Conservation (phyloP, 2,888 invertebrate genomes). For the Drosophila ezoana region DNA sequence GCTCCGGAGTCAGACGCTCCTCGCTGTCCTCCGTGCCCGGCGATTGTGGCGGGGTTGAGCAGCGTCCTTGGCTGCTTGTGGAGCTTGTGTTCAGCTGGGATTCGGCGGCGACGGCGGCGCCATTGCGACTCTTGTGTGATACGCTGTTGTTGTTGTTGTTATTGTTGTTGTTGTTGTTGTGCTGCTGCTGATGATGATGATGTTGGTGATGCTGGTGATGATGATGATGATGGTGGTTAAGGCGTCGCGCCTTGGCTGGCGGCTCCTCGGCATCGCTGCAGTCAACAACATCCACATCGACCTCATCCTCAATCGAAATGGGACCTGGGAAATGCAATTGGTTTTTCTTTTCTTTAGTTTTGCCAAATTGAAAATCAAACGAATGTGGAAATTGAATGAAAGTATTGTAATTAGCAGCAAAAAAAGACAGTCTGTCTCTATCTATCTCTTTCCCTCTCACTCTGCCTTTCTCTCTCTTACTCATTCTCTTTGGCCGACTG, state of each 20-base stretch:
- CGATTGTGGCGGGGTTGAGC: constrained; percentile 84
- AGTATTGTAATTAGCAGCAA: constrained; percentile 3
- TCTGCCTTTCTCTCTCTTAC: neutral
- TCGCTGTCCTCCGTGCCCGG: constrained; percentile 84
- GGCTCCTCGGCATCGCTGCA: constrained; percentile 88
- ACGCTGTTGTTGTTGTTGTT: constrained; percentile 46
- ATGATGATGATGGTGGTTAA: constrained; percentile 67
- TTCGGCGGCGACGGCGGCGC: constrained; percentile 29
- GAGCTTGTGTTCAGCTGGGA: constrained; percentile 79
- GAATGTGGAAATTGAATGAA: constrained; percentile 39
- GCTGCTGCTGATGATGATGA: constrained; percentile 47
- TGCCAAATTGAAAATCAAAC: constrained; percentile 45
- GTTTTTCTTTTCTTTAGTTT: neutral
- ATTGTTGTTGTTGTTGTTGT: constrained; percentile 49
- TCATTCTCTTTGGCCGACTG: neutral
- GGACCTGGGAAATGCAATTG: constrained; percentile 79
- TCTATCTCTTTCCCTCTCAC: neutral
- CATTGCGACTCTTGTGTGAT: constrained; percentile 33
- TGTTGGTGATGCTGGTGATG: constrained; percentile 39
- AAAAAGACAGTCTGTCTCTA: neutral
- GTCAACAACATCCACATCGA: constrained; percentile 90
- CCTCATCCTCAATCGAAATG: constrained; percentile 87
- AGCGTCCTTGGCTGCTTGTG: constrained; percentile 82
- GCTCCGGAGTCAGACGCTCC: constrained; percentile 84
- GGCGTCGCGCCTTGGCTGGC: constrained; percentile 79